phyloP scores from a whole-genome alignment of 2,113 vertebrate species.

The Tympanuchus pallidicinctus region DNA sequence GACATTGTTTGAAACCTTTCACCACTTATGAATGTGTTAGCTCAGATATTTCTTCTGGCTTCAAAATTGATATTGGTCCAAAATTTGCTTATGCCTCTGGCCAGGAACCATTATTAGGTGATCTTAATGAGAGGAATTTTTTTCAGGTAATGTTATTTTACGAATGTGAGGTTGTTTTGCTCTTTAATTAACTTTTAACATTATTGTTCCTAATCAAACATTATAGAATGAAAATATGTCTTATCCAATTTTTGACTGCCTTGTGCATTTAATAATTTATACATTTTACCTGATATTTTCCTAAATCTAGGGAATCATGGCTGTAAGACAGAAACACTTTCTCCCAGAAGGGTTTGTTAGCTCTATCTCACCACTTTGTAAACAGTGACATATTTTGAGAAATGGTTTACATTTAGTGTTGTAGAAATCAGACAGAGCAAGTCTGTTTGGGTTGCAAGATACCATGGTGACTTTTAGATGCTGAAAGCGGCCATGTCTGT shows the following conservation, averaged over 20 bases:
- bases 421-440: not conserved
- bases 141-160: conserved; percentile 4
- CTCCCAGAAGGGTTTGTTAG: not conserved
- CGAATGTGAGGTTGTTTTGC: not conserved
- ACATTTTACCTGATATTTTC: not conserved
- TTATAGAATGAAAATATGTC: not conserved
- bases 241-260: not conserved
- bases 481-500: not conserved
- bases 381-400: not conserved
- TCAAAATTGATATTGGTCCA: not conserved
- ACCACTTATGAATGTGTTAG: not conserved
- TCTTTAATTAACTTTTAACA: conserved; percentile 19
- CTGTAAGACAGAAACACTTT: not conserved
- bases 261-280: not conserved
- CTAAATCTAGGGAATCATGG: not conserved
- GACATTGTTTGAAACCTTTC: not conserved
- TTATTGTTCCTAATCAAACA: not conserved
- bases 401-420: not conserved
- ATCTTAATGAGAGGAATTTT: conserved; percentile 12
- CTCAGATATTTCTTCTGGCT: not conserved
- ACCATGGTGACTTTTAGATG: accelerated
- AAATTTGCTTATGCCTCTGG: not conserved
- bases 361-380: not conserved
- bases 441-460: not conserved
- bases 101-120: not conserved